Percentiles rank a stretch among this genome's conserved stretches.
Evolutionary conservation across 2,113 vertebrate species (phyloP).

Genomic region (Tachuris rubrigastra): DNA sequence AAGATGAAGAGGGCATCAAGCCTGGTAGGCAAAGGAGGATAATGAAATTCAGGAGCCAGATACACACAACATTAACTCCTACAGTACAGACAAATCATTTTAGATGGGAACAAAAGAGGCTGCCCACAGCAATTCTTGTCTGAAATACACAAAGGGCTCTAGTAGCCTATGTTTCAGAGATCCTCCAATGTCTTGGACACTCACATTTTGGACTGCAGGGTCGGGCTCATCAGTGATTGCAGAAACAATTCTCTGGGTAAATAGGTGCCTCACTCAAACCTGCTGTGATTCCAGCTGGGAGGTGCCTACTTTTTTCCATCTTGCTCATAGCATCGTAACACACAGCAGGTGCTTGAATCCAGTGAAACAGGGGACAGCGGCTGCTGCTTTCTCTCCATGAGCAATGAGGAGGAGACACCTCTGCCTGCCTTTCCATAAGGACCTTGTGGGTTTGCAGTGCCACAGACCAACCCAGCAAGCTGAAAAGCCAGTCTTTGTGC

Average conservation of each 20-base stretch:
- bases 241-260: neutral
- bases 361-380: neutral
- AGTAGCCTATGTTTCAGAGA: neutral
- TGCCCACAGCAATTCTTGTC: neutral
- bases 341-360: neutral
- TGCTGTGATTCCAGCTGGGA: neutral
- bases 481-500: rapidly evolving
- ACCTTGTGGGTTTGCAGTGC: neutral
- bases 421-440: neutral
- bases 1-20: neutral
- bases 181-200: neutral
- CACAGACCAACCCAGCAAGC: neutral
- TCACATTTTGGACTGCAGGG: neutral
- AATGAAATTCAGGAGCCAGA: neutral
- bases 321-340: rapidly evolving
- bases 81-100: neutral
- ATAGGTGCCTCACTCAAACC: rapidly evolving
- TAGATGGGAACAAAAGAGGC: neutral
- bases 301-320: neutral
- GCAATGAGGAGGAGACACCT: neutral
- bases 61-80: neutral
- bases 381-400: neutral
- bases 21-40: neutral
- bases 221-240: neutral
- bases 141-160: neutral